Evolutionary conservation across 2,113 vertebrate species (phyloP), one percentile per base, ranked within the genome.

Genomic region (Aix galericulata): DNA sequence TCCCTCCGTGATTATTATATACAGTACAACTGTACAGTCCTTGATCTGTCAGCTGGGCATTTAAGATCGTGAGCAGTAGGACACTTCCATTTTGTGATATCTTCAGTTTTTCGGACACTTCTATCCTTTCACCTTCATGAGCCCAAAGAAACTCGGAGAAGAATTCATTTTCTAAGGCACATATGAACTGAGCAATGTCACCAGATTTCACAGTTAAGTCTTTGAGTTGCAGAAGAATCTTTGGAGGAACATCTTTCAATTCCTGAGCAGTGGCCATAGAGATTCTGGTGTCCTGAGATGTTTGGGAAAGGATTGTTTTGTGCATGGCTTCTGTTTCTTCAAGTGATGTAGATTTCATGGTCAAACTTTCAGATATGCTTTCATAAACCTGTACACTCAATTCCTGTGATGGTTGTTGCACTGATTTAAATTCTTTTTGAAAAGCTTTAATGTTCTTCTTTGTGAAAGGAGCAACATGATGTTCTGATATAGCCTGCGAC

Each of bases 11-110:
- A 83, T 96, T 96, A 93, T 98, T 99, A 95, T 95, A 97, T 68
- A 98, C 96, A 50, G 96, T 98, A 94, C 98, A 99, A 96, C 98
- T 94, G 96, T 99, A 99, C 59, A 94, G 52, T 91, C 98, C 98
- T 98, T 98, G 98, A 94, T 99, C 98, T 74, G 91, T 91, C 79
- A 97, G 82, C 32, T 98, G 98, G 62, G 98, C 98, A 66, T 97
- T 96, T 80, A 89, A 87, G 90, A 99, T 98, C 82, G 97, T 95
- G 91, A 99, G 98, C 84, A 98, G 98, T 89, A 98, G 93, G 66
- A 97, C 67, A 36, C 96, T 98, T 97, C 97, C 97, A 1, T 94
- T 97, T 94, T 98, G 96, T 91, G 98, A 98, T 83, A 96, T 97
- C 66, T 95, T 98, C 72, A 98, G 53, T 97, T 98, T 98, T 95